Evolutionary conservation across 2,797 vertebrate species (phyloP).

Genomic region (Cuculus canorus): DNA sequence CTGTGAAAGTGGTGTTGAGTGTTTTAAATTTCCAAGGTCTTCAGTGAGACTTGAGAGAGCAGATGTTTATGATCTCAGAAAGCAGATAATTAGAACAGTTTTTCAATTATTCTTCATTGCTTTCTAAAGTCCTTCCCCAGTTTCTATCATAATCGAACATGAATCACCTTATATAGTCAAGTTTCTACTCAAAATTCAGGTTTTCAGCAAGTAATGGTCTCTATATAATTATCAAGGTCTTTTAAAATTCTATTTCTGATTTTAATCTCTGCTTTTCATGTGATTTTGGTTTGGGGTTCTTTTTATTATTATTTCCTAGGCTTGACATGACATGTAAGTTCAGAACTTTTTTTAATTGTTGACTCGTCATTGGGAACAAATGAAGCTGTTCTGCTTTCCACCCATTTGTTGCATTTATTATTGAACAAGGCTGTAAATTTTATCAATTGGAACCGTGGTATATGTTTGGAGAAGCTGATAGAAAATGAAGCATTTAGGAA

Average conservation of each 20-base stretch:
- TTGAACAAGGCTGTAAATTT: background rate
- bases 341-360: background rate
- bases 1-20: background rate
- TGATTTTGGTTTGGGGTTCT: background rate
- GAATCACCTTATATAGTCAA: background rate
- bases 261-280: background rate
- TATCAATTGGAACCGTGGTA: background rate
- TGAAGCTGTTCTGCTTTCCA: background rate
- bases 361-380: background rate
- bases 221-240: background rate
- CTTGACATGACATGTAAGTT: background rate
- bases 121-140: background rate
- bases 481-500: background rate
- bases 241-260: background rate
- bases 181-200: background rate
- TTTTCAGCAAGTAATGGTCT: background rate
- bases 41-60: background rate
- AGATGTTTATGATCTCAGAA: background rate
- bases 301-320: background rate
- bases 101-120: background rate
- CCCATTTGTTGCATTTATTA: background rate
- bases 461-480: background rate
- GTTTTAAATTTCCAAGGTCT: background rate
- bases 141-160: background rate
- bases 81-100: background rate